Conservation (phyloP, 2,888 invertebrate genomes). For the Colletes collaris region DNA sequence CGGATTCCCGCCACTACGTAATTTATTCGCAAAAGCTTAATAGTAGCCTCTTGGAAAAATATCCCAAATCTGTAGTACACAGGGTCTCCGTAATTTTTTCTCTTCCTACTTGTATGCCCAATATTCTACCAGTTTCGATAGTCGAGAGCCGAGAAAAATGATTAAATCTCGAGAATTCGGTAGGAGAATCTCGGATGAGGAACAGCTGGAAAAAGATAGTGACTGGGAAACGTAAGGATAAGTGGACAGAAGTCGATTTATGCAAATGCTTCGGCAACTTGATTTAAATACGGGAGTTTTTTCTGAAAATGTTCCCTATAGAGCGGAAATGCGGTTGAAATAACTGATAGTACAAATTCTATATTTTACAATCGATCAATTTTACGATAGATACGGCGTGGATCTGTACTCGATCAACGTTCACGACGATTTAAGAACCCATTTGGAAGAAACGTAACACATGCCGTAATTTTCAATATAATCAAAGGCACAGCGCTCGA, state of each 20-base stretch:
- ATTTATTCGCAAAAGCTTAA: constrained; percentile 52
- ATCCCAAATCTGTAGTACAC: no score
- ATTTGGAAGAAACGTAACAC: neutral
- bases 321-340: constrained; percentile 16
- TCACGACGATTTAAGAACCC: neutral
- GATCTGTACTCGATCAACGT: neutral
- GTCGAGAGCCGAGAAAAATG: neutral
- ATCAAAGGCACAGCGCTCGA: constrained; percentile 33
- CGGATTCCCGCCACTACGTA: constrained; percentile 34
- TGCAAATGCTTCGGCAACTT: constrained; percentile 25
- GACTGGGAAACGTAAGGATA: neutral
- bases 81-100: no score
- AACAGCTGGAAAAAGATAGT: constrained; percentile 24
- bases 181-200: constrained; percentile 6
- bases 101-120: no score
- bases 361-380: no score
- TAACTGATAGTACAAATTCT: neutral
- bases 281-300: constrained; percentile 24
- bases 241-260: constrained; percentile 30
- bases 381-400: no score
- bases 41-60: no score
- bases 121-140: neutral
- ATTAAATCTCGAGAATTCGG: constrained; percentile 3
- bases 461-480: neutral
- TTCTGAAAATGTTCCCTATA: neutral